Percentiles rank a stretch among this genome's conserved stretches.
Conservation (phyloP, 2,113 vertebrate genomes). For the Tupaia tana region DNA sequence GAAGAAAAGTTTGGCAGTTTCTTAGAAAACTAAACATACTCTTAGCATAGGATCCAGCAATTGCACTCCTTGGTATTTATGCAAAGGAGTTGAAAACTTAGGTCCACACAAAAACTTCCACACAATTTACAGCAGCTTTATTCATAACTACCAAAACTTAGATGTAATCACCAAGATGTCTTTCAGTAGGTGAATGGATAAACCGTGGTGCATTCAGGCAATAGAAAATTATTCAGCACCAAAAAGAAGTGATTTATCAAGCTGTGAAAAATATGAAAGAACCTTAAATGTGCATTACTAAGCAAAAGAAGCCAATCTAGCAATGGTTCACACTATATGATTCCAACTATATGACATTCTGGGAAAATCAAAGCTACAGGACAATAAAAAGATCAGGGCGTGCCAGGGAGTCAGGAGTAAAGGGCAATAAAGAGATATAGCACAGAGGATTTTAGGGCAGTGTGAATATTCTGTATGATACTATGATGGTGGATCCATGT, state of each 20-base stretch:
- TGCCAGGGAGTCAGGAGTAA: background rate
- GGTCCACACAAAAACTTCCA: background rate
- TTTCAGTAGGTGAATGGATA: background rate
- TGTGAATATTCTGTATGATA: background rate
- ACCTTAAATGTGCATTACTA: background rate
- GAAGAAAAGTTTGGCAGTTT: background rate
- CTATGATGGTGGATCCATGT: too few relatives aligned
- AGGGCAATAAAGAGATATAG: background rate
- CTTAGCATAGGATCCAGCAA: background rate
- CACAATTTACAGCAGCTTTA: background rate
- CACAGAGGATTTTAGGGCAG: background rate
- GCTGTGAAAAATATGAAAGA: background rate
- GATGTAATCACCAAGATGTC: background rate
- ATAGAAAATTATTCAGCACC: background rate
- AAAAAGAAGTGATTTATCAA: background rate
- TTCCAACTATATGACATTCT: background rate
- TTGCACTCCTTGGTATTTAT: background rate
- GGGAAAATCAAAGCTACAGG: background rate
- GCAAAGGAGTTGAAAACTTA: background rate
- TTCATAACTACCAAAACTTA: background rate
- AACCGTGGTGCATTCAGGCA: background rate
- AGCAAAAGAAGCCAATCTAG: background rate
- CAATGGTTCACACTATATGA: background rate
- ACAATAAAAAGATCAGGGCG: background rate
- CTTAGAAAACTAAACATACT: background rate